phyloP scores from a whole-genome alignment of 2,888 invertebrate species.

The Harpalus rubripes region DNA sequence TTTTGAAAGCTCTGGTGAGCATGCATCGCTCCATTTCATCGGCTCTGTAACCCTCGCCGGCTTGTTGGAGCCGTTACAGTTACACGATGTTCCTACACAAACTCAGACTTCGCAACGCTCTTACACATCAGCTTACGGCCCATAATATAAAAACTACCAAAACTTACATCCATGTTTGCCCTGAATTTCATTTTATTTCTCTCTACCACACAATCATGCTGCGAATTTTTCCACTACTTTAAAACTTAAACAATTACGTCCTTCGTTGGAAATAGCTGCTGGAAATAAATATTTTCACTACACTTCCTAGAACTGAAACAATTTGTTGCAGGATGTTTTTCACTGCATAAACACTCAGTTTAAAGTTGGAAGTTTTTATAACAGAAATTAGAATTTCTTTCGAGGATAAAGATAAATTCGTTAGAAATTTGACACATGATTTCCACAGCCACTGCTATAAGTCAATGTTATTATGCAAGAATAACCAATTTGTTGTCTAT shows the following conservation, averaged over 20 bases:
- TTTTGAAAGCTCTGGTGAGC: conserved; percentile 17
- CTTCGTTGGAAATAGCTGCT: background rate
- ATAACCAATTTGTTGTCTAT: too few species aligned
- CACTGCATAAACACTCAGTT: conserved; percentile 7
- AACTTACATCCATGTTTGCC: conserved; percentile 34
- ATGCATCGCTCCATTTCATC: conserved; percentile 31
- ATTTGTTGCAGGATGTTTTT: background rate
- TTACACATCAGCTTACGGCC: conserved; percentile 7
- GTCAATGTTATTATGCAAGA: too few species aligned
- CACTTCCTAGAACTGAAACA: conserved; percentile 1
- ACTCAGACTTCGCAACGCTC: conserved; percentile 10
- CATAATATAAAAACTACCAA: conserved; percentile 36
- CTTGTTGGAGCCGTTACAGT: conserved; percentile 33
- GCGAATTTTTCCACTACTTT: conserved; percentile 39
- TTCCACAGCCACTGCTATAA: background rate
- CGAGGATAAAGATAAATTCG: background rate
- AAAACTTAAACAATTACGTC: conserved; percentile 28
- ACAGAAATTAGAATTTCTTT: background rate
- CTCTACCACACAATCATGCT: conserved; percentile 8
- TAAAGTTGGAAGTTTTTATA: background rate
- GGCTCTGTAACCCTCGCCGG: conserved; percentile 18
- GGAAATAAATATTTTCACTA: conserved; percentile 23
- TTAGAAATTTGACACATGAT: background rate
- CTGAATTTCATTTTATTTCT: conserved; percentile 41
- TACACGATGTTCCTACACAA: conserved; percentile 29